phyloP scores from a whole-genome alignment of 2,113 vertebrate genomes.

The Apeltes quadracus region DNA sequence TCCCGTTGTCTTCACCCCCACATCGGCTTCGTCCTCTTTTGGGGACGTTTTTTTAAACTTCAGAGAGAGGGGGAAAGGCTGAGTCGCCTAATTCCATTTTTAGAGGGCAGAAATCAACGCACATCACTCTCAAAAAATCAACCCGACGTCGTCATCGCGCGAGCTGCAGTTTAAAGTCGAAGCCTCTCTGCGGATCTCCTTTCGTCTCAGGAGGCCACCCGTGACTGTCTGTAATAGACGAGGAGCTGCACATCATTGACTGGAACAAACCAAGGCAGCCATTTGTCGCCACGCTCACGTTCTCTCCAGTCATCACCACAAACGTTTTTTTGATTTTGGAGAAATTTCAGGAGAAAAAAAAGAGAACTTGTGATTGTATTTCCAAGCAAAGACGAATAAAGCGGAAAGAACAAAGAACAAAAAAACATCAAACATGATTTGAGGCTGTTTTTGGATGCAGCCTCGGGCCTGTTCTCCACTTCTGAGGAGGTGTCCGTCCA shows the following conservation, averaged over 20 bases:
- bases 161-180: conserved; percentile 41
- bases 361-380: conserved; percentile 12
- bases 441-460: conserved; percentile 15
- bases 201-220: conserved; percentile 46
- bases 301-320: no score
- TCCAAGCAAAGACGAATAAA: conserved; percentile 21
- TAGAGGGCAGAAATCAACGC: conserved; percentile 15
- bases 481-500: conserved; percentile 25
- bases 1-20: conserved; percentile 36
- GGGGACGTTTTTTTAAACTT: conserved; percentile 29
- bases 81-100: no score
- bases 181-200: conserved; percentile 38
- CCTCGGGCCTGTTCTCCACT: conserved; percentile 31
- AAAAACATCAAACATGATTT: conserved; percentile 16
- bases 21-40: conserved; percentile 21
- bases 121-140: conserved; percentile 35
- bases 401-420: conserved; percentile 8
- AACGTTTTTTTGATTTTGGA: no score
- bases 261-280: conserved; percentile 7
- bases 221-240: conserved; percentile 44
- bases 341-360: conserved; percentile 3
- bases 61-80: conserved; percentile 16
- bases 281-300: conserved; percentile 10
- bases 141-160: conserved; percentile 36
- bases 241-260: conserved; percentile 24